Percentiles rank a stretch among this genome's conserved stretches.
Evolutionary conservation across 2,113 vertebrate genomes (phyloP).

Genomic region (Melanotaenia duboulayi): DNA sequence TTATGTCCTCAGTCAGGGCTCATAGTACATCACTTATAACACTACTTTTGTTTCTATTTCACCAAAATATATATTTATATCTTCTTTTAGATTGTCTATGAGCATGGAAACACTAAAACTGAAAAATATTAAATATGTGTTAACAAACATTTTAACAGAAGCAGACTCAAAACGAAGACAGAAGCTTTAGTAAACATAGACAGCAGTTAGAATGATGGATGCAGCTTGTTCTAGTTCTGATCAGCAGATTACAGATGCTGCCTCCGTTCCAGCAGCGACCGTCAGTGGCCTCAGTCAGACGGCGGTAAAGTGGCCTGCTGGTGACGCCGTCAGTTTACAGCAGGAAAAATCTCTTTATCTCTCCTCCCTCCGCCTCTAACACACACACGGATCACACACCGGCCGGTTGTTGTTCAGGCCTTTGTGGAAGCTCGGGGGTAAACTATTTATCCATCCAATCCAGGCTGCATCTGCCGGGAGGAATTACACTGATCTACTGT

Average conservation of each 20-base stretch:
- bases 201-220: too few species aligned
- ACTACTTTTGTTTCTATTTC: too few species aligned
- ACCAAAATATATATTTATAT: too few species aligned
- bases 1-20: too few species aligned
- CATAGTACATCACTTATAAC: too few species aligned
- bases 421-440: conserved; percentile 65
- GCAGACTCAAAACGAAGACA: too few species aligned
- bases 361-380: background rate
- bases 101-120: too few species aligned
- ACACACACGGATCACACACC: conserved; percentile 6
- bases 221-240: too few species aligned
- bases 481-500: conserved; percentile 75
- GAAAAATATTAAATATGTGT: too few species aligned
- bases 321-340: conserved; percentile 49
- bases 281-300: conserved; percentile 45
- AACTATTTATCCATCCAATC: conserved; percentile 81
- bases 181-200: too few species aligned
- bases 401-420: conserved; percentile 51
- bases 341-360: conserved; percentile 14
- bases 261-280: conserved; percentile 41
- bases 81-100: too few species aligned
- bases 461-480: conserved; percentile 71
- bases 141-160: too few species aligned
- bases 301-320: conserved; percentile 67
- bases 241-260: conserved; percentile 29